phyloP scores from a whole-genome alignment of 2,113 vertebrate species.

The Prionailurus viverrinus region DNA sequence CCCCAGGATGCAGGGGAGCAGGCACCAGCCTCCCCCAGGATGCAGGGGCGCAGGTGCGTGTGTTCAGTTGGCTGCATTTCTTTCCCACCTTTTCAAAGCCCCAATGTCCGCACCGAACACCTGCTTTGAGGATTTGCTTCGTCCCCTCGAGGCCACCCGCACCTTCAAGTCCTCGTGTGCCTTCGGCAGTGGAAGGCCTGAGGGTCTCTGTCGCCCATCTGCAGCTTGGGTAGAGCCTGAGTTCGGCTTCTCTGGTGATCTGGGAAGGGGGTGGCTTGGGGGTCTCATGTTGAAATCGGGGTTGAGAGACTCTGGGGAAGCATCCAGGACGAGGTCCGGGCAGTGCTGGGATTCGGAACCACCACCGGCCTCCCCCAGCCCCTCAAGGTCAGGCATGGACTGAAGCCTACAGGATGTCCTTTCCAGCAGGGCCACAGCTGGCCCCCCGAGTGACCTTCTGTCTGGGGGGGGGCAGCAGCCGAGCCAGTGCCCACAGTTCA shows the following conservation, averaged over 20 bases:
- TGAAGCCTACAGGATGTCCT: background rate
- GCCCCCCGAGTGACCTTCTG: rapidly evolving
- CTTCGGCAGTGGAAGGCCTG: rapidly evolving
- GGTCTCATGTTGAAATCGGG: rapidly evolving
- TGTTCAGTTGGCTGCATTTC: background rate
- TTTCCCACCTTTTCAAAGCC: too few species aligned
- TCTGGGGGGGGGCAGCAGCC: background rate
- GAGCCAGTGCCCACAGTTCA: rapidly evolving
- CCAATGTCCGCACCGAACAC: rapidly evolving
- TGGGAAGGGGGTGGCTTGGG: background rate
- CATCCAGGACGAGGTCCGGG: rapidly evolving
- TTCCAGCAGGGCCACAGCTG: rapidly evolving
- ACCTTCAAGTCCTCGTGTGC: rapidly evolving
- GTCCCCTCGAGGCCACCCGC: rapidly evolving
- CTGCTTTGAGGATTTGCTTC: rapidly evolving
- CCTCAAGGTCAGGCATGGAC: rapidly evolving
- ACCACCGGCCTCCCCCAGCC: rapidly evolving
- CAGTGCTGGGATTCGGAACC: rapidly evolving
- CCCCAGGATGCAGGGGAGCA: too few species aligned
- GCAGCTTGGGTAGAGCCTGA: rapidly evolving
- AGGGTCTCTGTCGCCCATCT: rapidly evolving
- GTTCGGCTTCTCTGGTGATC: rapidly evolving
- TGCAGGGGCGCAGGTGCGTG: background rate
- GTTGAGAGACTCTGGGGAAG: rapidly evolving
- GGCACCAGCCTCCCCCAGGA: background rate